phyloP scores from a whole-genome alignment of 2,797 vertebrate genomes.

The Hybognathus amarus region DNA sequence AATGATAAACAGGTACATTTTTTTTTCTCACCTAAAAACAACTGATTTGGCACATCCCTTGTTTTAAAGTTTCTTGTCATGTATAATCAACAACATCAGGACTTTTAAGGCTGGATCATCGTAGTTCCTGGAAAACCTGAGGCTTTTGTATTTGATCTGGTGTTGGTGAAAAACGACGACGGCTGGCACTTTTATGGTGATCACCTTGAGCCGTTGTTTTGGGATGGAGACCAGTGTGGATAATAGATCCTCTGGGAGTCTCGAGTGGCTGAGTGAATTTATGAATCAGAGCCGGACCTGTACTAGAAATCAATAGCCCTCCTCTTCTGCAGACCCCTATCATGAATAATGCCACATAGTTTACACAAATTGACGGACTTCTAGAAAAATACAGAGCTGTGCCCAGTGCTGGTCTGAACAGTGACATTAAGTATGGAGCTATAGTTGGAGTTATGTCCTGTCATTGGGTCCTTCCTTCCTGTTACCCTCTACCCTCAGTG shows the following conservation, averaged over 20 bases:
- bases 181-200: slow-evolving; percentile 79
- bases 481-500: slow-evolving; percentile 11
- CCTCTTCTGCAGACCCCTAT: slow-evolving; percentile 75
- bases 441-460: slow-evolving; percentile 31
- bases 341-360: slow-evolving; percentile 73
- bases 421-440: slow-evolving; percentile 28
- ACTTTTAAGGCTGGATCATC: slow-evolving; percentile 2
- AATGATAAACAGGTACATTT: too few species aligned
- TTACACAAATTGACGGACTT: slow-evolving; percentile 78
- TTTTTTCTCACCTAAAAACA: background rate
- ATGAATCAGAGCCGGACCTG: slow-evolving; percentile 70
- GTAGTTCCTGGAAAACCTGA: slow-evolving; percentile 25
- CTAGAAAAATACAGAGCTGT: slow-evolving; percentile 73
- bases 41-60: background rate
- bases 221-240: slow-evolving; percentile 84
- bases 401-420: slow-evolving; percentile 3
- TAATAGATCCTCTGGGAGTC: slow-evolving; percentile 83
- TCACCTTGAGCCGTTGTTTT: slow-evolving; percentile 85
- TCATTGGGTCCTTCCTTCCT: slow-evolving; percentile 26
- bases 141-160: slow-evolving; percentile 45
- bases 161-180: slow-evolving; percentile 67
- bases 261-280: slow-evolving; percentile 82
- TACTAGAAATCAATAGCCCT: slow-evolving; percentile 77
- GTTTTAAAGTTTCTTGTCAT: background rate
- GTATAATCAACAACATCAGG: background rate